Base-by-base conservation (phyloP, 2,888 invertebrate genomes). In the Crematogaster levior region DNA sequence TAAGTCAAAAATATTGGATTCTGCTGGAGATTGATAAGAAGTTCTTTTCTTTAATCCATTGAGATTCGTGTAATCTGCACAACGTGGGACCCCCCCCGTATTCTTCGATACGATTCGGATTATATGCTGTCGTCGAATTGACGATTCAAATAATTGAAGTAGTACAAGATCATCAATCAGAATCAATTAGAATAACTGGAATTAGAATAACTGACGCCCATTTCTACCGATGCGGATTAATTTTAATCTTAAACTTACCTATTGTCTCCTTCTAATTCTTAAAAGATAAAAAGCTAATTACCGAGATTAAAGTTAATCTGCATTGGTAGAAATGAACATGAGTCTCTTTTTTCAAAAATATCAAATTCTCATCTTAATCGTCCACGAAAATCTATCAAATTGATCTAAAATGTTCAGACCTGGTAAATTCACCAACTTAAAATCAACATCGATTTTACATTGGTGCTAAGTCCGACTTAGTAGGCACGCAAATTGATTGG, bases 1-100 rank as follows among this genome's bases (percentile, higher is more conserved):
- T n/a, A 37, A 72, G 53, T 73, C 68, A 18, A 73, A 56, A 37
- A 43, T 53, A 72, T 79, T 37, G 51, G 27, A 18, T n/a, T n/a
- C 30, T 27, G 43, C 24, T 18, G 46, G 18, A 10, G 43, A 30
- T 40, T 82, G 48, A 80, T 48, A 34, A 56, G 61, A 73, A 74
- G 58, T 43, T 74, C 61, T 73, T 40, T 74, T 27, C 24, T 65
- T 40, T 24, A 37, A 37, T 15, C 37, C 21, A 18, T 24, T 63
- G 40, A 18, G 24, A 63, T 40, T 24, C 15, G 6, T 40, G 5
- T 37, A 21, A 51, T 21, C 21, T 21, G 12, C n/a, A 6, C 15
- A n/a, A 48, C 21, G 15, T 46, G 18, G 18, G 18, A 12, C 21
- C 7, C 7, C n/a, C n/a, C n/a, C n/a, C n/a, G n/a, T n/a, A 18